phyloP scores from a whole-genome alignment of 2,797 vertebrate genomes.

The Leptodactylus fallax region DNA sequence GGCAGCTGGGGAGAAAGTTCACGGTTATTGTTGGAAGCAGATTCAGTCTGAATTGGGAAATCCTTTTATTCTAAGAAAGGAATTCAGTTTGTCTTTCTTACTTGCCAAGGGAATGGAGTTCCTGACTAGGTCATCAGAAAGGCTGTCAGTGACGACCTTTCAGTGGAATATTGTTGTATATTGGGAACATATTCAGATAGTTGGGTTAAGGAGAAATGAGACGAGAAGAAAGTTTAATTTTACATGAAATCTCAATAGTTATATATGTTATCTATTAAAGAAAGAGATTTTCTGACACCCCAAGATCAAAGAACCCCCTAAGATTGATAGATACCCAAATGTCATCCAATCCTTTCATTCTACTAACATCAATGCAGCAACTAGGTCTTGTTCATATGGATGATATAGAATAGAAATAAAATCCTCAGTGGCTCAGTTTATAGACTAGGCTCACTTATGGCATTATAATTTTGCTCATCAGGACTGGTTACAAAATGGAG shows the following conservation, averaged over 20 bases:
- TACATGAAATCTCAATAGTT: background rate
- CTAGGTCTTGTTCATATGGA: no score
- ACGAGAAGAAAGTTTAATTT: background rate
- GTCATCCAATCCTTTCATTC: no score
- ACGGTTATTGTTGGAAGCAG: slow-evolving; percentile 60
- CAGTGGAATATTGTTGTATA: slow-evolving; percentile 38
- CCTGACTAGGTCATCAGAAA: slow-evolving; percentile 56
- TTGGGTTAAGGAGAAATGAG: background rate
- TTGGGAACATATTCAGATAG: slow-evolving; percentile 29
- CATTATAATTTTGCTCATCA: no score
- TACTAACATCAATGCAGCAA: no score
- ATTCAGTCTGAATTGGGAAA: slow-evolving; percentile 59
- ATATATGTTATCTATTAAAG: background rate
- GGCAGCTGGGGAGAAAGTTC: slow-evolving; percentile 53
- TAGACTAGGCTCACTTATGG: no score
- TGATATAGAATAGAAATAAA: no score
- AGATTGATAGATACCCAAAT: no score
- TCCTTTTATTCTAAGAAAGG: slow-evolving; percentile 58
- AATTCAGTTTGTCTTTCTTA: slow-evolving; percentile 56
- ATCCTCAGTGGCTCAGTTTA: no score
- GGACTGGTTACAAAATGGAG: no score
- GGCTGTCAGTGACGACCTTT: slow-evolving; percentile 47
- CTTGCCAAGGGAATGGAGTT: slow-evolving; percentile 52
- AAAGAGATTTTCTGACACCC: no score
- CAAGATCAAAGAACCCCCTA: no score